phyloP scores from a whole-genome alignment of 2,113 vertebrate genomes.

The Petaurus breviceps region DNA sequence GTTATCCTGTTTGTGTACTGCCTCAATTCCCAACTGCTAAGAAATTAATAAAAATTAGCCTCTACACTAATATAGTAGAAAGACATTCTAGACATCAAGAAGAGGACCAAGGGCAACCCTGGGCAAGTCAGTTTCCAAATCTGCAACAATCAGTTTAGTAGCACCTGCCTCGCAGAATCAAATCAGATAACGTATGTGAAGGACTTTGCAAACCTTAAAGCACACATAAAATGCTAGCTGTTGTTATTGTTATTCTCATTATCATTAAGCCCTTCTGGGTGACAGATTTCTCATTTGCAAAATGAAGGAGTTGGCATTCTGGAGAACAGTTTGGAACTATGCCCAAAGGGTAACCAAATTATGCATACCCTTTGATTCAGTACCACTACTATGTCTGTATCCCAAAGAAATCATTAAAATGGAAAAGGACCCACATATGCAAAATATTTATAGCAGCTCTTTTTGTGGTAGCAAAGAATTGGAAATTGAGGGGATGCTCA shows the following conservation, averaged over 20 bases:
- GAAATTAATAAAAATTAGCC: background rate
- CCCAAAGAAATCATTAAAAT: too few species aligned
- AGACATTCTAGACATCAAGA: background rate
- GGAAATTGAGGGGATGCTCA: too few species aligned
- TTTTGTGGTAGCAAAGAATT: too few species aligned
- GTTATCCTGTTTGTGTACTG: background rate
- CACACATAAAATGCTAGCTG: background rate
- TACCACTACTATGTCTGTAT: too few species aligned
- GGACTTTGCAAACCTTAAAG: background rate
- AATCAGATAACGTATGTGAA: background rate
- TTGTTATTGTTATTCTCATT: background rate
- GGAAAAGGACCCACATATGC: too few species aligned
- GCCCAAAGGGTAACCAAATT: too few species aligned
- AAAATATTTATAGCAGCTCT: too few species aligned
- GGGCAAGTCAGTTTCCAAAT: background rate
- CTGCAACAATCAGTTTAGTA: background rate
- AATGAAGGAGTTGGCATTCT: too few species aligned
- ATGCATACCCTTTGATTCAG: too few species aligned
- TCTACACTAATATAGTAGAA: background rate
- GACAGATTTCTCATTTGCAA: too few species aligned
- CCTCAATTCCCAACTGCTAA: background rate
- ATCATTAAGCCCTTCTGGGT: too few species aligned
- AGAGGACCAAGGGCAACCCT: background rate
- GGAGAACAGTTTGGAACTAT: too few species aligned
- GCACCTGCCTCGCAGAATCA: background rate